A percentile compares a stretch with the other conserved stretches of the same genome.
Conservation (phyloP, 2,888 invertebrate species). For the Melanostoma mellinum region DNA sequence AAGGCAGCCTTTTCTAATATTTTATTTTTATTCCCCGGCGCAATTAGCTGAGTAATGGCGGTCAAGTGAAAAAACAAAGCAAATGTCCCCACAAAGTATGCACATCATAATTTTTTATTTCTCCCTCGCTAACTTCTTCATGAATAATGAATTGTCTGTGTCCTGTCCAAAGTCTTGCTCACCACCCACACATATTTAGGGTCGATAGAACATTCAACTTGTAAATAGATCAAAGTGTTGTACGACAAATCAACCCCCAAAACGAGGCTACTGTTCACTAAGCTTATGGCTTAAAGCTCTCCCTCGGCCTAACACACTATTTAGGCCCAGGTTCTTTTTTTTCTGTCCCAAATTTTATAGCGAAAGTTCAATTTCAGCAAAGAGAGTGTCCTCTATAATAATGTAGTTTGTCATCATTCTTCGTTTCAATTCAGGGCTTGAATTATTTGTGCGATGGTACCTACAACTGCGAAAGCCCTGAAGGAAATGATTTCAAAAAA, state of each 20-base stretch:
- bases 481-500: neutral
- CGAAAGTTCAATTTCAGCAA: constrained; percentile 48
- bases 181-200: constrained; percentile 3
- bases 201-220: constrained; percentile 54
- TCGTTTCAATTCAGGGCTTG: no score
- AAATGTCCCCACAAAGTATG: neutral
- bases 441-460: neutral
- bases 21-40: neutral
- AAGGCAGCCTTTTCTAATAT: neutral
- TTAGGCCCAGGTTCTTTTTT: neutral
- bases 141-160: constrained; percentile 23
- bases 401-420: no score
- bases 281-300: constrained; percentile 41
- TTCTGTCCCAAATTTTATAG: constrained; percentile 42
- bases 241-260: constrained; percentile 23
- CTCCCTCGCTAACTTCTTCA: constrained; percentile 6
- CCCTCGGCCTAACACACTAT: constrained; percentile 19
- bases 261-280: constrained; percentile 59
- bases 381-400: neutral
- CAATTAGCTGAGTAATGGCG: constrained; percentile 59
- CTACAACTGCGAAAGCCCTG: neutral
- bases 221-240: constrained; percentile 40
- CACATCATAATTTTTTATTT: neutral
- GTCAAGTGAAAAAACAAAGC: constrained; percentile 33
- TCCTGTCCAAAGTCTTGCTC: constrained; percentile 25